A percentile compares a stretch with the other conserved stretches of the same genome.
Conservation (phyloP, 2,888 invertebrate species). For the Tortricodes alternella region DNA sequence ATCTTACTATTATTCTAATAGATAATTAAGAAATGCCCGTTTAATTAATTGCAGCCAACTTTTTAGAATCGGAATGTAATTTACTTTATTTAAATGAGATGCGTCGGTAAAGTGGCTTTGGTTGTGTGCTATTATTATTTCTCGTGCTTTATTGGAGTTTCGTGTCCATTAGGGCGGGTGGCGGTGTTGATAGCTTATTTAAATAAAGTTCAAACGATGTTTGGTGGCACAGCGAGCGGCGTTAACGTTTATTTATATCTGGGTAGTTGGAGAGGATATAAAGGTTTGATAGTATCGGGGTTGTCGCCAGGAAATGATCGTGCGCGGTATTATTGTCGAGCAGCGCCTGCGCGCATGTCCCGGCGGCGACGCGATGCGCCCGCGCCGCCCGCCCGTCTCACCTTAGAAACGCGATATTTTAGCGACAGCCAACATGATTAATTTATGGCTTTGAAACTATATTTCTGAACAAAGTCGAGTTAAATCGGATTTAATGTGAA, state of each 20-base stretch:
- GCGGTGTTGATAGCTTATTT: constrained; percentile 70
- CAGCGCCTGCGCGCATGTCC: constrained; percentile 61
- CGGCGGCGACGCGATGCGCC: constrained; percentile 68
- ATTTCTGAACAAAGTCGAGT: constrained; percentile 62
- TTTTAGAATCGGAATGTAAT: constrained; percentile 69
- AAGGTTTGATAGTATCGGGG: constrained; percentile 73
- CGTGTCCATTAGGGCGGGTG: constrained; percentile 68
- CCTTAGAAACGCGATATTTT: constrained; percentile 74
- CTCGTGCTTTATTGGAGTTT: constrained; percentile 75
- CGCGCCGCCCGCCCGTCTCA: constrained; percentile 56
- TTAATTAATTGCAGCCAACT: constrained; percentile 73
- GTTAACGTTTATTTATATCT: constrained; percentile 69
- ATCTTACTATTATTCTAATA: constrained; percentile 74
- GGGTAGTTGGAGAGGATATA: constrained; percentile 55
- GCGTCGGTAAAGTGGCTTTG: constrained; percentile 69
- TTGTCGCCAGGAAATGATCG: constrained; percentile 78
- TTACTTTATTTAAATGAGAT: constrained; percentile 79
- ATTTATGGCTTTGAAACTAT: constrained; percentile 75
- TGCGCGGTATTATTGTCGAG: constrained; percentile 67
- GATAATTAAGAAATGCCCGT: constrained; percentile 77
- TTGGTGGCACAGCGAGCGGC: constrained; percentile 39
- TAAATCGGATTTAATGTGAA: constrained; percentile 72
- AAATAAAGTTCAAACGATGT: constrained; percentile 64
- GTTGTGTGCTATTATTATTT: constrained; percentile 79
- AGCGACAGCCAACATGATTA: constrained; percentile 82